Conservation (phyloP, 2,888 invertebrate species). For the Lordiphosa fenestrarum region DNA sequence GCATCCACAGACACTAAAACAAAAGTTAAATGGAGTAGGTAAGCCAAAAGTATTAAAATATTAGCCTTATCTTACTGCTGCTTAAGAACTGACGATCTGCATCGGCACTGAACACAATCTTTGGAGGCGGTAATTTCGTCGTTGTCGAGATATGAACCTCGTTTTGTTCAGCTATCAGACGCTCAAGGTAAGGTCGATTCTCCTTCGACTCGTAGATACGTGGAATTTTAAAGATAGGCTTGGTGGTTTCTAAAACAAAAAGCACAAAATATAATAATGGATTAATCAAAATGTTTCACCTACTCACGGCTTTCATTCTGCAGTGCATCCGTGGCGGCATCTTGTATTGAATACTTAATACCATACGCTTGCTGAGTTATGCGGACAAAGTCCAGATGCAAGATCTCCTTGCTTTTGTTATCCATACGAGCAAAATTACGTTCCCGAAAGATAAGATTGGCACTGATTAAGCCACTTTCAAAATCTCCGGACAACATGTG, state of each 20-base stretch:
- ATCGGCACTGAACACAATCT: conserved; percentile 49
- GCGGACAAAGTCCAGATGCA: conserved; percentile 57
- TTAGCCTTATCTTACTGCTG: conserved; percentile 48
- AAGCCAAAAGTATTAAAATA: not conserved
- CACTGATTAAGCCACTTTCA: conserved; percentile 72
- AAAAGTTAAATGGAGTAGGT: not conserved
- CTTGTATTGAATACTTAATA: conserved; percentile 25
- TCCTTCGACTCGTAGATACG: conserved; percentile 63
- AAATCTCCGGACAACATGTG: conserved; percentile 74
- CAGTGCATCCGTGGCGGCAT: conserved; percentile 25
- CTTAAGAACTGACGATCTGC: conserved; percentile 67
- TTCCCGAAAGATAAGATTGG: conserved; percentile 68
- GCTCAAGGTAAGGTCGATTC: conserved; percentile 44
- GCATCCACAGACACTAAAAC: conserved; percentile 69
- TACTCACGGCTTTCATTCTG: conserved; percentile 56
- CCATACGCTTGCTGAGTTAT: conserved; percentile 37
- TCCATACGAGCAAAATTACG: conserved; percentile 62
- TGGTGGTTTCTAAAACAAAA: conserved; percentile 43
- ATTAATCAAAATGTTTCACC: too few relatives aligned
- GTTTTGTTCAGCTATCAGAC: conserved; percentile 25
- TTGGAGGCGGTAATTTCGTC: conserved; percentile 40
- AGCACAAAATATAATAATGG: not conserved
- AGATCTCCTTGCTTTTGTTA: conserved; percentile 55
- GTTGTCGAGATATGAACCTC: conserved; percentile 18
- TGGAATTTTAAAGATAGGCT: conserved; percentile 60